Percentiles rank a stretch among this genome's conserved stretches.
These are phyloP conservation scores for Onychorhynchus coronatus DNA, from an alignment of 2,113 vertebrate species.

Conservation along the genomic window DNA sequence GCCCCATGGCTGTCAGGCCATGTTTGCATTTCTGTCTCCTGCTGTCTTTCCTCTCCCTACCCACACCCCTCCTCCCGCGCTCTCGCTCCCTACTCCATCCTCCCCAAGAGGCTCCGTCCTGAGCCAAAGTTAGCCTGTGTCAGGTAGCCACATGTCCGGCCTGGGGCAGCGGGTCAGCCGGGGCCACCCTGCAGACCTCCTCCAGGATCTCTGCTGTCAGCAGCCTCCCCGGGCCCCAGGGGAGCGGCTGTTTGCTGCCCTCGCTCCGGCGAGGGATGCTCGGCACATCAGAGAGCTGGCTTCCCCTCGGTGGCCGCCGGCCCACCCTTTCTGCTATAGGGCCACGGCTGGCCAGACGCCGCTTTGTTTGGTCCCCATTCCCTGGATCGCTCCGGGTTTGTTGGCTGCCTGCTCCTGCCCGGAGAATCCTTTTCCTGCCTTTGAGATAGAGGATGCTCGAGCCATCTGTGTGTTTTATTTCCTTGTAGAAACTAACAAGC, in stretches of 20 bases:
- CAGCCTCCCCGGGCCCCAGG: constrained; percentile 53
- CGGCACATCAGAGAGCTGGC: constrained; percentile 33
- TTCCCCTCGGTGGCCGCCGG: constrained; percentile 22
- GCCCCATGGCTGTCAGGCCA: constrained; percentile 62
- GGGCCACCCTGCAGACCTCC: constrained; percentile 88
- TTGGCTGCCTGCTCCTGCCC: constrained; percentile 38
- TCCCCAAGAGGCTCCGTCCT: constrained; percentile 46
- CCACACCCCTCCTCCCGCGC: neutral
- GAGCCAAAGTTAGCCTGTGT: constrained; percentile 72
- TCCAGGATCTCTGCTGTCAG: constrained; percentile 83
- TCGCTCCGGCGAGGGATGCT: constrained; percentile 17
- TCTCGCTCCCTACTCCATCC: constrained; percentile 48
- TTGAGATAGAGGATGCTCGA: constrained; percentile 62
- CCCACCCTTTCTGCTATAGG: constrained; percentile 14
- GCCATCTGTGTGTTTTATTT: constrained; percentile 64
- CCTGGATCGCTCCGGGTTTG: neutral
- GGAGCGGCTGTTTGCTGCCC: constrained; percentile 41
- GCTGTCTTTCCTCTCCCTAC: constrained; percentile 60
- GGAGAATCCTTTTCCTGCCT: constrained; percentile 68
- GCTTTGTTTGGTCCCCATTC: constrained; percentile 37
- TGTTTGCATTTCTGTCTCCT: constrained; percentile 77
- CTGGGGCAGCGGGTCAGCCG: constrained; percentile 72
- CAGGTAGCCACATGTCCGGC: constrained; percentile 71
- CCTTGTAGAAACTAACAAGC: constrained; percentile 57
- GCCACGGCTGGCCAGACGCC: neutral